A percentile compares a stretch with the other conserved stretches of the same genome.
phyloP scores from a whole-genome alignment of 1,140 invertebrate genomes.

The Littorina saxatilis region DNA sequence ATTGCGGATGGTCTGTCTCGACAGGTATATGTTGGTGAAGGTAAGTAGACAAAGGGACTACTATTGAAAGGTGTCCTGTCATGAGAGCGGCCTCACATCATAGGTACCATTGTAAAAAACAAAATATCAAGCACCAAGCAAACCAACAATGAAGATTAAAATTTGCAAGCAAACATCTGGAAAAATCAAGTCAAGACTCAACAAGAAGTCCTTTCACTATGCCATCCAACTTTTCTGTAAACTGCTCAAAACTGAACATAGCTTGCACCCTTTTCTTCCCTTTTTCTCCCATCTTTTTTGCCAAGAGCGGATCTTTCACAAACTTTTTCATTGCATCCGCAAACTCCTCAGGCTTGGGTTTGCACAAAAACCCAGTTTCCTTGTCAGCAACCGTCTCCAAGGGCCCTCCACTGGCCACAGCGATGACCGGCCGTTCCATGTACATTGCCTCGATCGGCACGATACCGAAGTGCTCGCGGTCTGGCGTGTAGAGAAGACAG shows the following conservation, averaged over 20 bases:
- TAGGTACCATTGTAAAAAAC: too few species aligned
- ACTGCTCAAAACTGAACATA: conserved; percentile 88
- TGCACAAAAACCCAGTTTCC: conserved; percentile 93
- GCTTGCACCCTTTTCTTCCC: conserved; percentile 84
- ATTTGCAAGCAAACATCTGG: too few species aligned
- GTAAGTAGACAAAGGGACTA: too few species aligned
- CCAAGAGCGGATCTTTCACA: conserved; percentile 77
- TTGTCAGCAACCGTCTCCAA: conserved; percentile 92
- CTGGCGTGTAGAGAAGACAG: conserved; percentile 95
- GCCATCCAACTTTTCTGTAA: conserved; percentile 82
- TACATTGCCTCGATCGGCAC: conserved; percentile 99
- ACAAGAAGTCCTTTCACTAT: conserved; percentile 76
- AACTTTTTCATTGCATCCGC: conserved; percentile 86
- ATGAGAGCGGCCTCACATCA: too few species aligned
- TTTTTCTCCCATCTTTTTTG: conserved; percentile 82
- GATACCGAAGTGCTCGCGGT: conserved; percentile 99
- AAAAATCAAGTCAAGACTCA: too few species aligned
- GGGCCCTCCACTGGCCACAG: conserved; percentile 96
- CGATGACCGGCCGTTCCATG: conserved; percentile 93
- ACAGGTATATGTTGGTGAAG: too few species aligned
- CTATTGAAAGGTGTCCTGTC: too few species aligned
- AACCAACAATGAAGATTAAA: too few species aligned
- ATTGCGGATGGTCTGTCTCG: too few species aligned
- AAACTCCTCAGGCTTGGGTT: conserved; percentile 83
- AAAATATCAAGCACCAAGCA: too few species aligned